Evolutionary conservation across 1,140 invertebrate genomes (phyloP), one percentile per base, ranked within the genome.

Genomic region (Heliconius eleuchia): DNA sequence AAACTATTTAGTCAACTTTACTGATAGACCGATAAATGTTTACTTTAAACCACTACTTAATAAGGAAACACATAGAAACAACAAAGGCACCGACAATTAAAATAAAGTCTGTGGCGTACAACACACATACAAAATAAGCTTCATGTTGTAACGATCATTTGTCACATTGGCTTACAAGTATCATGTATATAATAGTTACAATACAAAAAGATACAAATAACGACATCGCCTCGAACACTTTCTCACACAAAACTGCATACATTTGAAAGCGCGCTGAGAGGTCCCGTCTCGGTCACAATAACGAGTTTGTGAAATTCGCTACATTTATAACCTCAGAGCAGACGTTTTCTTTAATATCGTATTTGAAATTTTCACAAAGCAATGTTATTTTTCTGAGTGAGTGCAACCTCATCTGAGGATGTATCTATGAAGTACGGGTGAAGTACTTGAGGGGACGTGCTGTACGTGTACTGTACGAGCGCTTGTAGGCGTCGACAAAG

Each of bases 381-480:
- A 66, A 66, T 66, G 57, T 66, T 66, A 66, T 66, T 66, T 66
- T 66, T 23, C 23, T 66, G 60, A 66, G 60, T 66, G 23, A 66
- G 60, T 66, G 60, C 60, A 66, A 66, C 30, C 55, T 57, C 55
- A 57, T 57, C 23, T 66, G 57, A 66, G 13, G 23, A 66, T 66
- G 57, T 66, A 23, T 30, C n/a, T 23, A 9, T 57, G n/a, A 9
- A 9, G 19, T 8, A 57, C 8, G 55, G n/a, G 11, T 46, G 42
- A 46, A 46, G 42, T 46, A 46, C 11, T 46, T 9, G 42, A 46
- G 11, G 42, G 42, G 11, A 46, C 13, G 42, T 46, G 13, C 42
- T 42, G 42, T 13, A 66, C 57, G 18, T 52, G 55, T 57, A 8
- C 55, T n/a, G 13, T 16, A 52, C 3, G 19, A 23, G 55, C 18